Evolutionary conservation across 2,888 invertebrate species (phyloP).

Genomic region (Brachyptera risi): DNA sequence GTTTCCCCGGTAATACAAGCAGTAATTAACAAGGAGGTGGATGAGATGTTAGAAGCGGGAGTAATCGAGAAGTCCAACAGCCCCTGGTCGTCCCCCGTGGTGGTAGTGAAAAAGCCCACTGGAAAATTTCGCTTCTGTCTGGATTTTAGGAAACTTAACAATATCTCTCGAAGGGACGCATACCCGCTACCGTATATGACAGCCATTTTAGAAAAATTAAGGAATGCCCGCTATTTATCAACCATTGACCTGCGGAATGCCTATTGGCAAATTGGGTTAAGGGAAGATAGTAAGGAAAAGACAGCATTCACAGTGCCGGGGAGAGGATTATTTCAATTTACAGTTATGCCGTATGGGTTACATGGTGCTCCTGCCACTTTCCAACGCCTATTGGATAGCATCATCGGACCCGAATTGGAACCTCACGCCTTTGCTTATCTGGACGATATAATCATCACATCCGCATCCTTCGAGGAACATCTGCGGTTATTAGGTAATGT

Average conservation of each 20-base stretch:
- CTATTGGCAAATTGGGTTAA: conserved; percentile 34
- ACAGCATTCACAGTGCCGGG: conserved; percentile 39
- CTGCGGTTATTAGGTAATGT: conserved; percentile 26
- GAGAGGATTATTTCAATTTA: conserved; percentile 38
- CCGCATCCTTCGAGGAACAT: conserved; percentile 27
- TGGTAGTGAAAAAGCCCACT: background rate
- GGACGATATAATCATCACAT: conserved; percentile 35
- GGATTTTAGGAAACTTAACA: conserved; percentile 36
- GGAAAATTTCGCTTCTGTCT: conserved; percentile 33
- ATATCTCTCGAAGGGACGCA: conserved; percentile 33
- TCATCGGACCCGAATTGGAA: conserved; percentile 35
- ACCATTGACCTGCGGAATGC: conserved; percentile 34
- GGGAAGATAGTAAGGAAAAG: conserved; percentile 30
- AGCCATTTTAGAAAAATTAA: conserved; percentile 35
- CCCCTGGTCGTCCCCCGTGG: background rate
- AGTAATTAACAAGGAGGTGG: background rate
- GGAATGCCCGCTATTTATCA: conserved; percentile 34
- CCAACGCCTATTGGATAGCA: conserved; percentile 33
- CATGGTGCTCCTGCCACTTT: conserved; percentile 32
- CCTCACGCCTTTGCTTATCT: conserved; percentile 35
- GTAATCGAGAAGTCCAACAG: background rate
- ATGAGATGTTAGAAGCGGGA: background rate
- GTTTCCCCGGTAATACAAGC: no score
- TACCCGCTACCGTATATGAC: conserved; percentile 37
- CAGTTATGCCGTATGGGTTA: conserved; percentile 30